phyloP scores from a whole-genome alignment of 2,797 vertebrate genomes.

The Onychomys torridus region DNA sequence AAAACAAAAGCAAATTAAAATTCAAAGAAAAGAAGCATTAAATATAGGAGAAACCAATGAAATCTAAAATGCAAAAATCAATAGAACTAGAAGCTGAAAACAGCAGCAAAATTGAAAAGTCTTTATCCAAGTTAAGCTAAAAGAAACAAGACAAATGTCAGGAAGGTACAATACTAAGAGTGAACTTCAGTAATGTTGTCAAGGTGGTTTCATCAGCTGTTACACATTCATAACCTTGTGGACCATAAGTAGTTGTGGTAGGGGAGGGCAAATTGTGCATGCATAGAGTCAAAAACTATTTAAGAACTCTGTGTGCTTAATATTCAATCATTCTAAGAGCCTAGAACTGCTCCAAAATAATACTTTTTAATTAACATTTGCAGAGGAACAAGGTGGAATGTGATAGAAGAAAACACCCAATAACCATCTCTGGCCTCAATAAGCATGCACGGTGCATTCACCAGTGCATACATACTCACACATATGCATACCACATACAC shows the following conservation, averaged over 20 bases:
- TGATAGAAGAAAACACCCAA: not conserved
- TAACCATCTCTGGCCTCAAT: not conserved
- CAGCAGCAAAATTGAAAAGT: not conserved
- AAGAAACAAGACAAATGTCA: not conserved
- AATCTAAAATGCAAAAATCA: not conserved
- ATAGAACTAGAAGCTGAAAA: not conserved
- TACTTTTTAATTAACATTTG: not conserved
- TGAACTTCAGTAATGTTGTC: not conserved
- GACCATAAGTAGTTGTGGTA: not conserved
- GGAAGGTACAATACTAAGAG: not conserved
- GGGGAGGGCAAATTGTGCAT: fast-evolving
- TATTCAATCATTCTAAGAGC: not conserved
- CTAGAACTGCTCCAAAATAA: not conserved
- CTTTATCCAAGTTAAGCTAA: not conserved
- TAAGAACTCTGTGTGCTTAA: not conserved
- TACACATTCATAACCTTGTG: not conserved
- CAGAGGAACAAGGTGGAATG: not conserved
- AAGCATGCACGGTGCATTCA: not conserved
- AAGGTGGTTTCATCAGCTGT: not conserved
- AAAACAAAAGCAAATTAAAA: not conserved
- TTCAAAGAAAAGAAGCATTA: not conserved
- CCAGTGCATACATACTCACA: not conserved
- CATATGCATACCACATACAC: not conserved
- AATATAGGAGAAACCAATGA: not conserved
- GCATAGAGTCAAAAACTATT: not conserved